These are phyloP conservation scores for Himalopsyche anomala DNA, from an alignment of 2,888 invertebrate genomes.

Conservation along the genomic window DNA sequence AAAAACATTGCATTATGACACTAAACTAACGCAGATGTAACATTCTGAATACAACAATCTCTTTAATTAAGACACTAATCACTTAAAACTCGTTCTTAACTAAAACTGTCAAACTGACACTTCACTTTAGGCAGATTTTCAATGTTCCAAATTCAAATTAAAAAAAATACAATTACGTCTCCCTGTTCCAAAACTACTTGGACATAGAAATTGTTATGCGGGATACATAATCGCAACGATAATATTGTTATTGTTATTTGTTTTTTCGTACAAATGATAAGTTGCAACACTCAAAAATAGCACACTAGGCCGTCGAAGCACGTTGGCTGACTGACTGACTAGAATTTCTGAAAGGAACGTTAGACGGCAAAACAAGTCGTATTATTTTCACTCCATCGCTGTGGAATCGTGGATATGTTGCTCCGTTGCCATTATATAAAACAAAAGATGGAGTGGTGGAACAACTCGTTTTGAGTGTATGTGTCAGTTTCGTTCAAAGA, in stretches of 20 bases:
- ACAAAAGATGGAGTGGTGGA: conserved; percentile 14
- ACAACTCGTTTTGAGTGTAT: not conserved
- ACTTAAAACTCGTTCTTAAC: too few relatives aligned
- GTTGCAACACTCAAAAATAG: conserved; percentile 13
- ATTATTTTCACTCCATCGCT: conserved; percentile 25
- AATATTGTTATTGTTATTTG: too few relatives aligned
- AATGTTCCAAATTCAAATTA: not conserved
- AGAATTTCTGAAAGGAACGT: conserved; percentile 10
- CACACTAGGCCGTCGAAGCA: conserved; percentile 26
- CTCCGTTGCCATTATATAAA: not conserved
- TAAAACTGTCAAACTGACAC: too few relatives aligned
- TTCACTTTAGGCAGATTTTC: not conserved
- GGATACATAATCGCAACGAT: not conserved
- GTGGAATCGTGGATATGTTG: conserved; percentile 20
- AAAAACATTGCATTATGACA: too few relatives aligned
- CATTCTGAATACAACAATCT: too few relatives aligned
- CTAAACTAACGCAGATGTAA: too few relatives aligned
- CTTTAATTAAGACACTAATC: too few relatives aligned
- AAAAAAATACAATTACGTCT: not conserved
- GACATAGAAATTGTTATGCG: not conserved
- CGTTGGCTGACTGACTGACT: conserved; percentile 14
- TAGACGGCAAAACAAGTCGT: conserved; percentile 22
- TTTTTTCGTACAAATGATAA: not conserved
- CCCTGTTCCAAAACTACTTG: not conserved
- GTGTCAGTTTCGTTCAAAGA: too few relatives aligned